Evolutionary conservation across 1,140 invertebrate genomes (phyloP), one percentile per base, ranked within the genome.

Genomic region (Bombus turneri): DNA sequence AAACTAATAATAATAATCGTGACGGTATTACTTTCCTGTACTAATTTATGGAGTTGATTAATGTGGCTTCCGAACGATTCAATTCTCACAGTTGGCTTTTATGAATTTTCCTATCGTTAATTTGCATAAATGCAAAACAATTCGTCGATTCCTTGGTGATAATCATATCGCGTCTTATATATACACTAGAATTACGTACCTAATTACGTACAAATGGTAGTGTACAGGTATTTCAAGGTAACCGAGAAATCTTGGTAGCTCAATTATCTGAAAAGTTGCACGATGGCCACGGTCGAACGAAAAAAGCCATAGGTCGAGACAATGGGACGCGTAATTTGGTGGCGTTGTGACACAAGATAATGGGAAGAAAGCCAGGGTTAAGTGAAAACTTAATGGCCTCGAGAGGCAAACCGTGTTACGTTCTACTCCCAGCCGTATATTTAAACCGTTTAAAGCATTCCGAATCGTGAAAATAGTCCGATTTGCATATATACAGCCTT

Each of bases 401-500:
- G 93, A 92, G 89, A 91, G 91, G 91, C 83, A 89, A 93, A 92
- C 89, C 91, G 87, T 93, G 93, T 93, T 93, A 94, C 92, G 91
- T 93, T 90, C 88, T 88, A 92, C 92, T 87, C 91, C 84, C 82
- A 83, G 87, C 86, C 93, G 93, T 94, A 94, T 93, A 94, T 94
- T 93, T 93, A 93, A 94, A 90, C 91, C 92, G 89, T 93, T 93
- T 93, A 93, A 94, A 93, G 93, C 92, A 94, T 94, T 94, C 91
- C 88, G 91, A 93, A 93, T 92, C 91, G 90, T 91, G 93, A 94
- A 94, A 93, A 93, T 94, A 93, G 92, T 89, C 89, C 91, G 84
- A 94, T 94, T 94, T 94, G 92, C 93, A 94, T 94, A 94, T 91
- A 94, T 94, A 94, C 91, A 93, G 91, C 92, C 91, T 92, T 83